These are phyloP conservation scores for Thamnophis sirtalis DNA, from an alignment of 2,113 vertebrate species.

Conservation along the genomic window DNA sequence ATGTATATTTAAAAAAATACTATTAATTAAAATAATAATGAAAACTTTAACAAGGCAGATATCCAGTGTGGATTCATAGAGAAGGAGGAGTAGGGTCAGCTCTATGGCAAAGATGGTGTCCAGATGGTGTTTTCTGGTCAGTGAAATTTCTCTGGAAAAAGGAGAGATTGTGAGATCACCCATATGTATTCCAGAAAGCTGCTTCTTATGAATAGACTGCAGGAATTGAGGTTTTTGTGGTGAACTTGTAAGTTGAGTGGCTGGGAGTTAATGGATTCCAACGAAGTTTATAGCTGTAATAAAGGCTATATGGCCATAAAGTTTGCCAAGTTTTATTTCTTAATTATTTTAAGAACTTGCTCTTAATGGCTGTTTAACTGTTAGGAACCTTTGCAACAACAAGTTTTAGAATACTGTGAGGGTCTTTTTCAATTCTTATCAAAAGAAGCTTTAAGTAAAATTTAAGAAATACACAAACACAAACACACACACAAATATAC, in stretches of 20 bases:
- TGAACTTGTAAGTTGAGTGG: background rate
- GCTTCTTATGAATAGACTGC: background rate
- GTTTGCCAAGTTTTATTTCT: background rate
- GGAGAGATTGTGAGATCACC: background rate
- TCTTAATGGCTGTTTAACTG: background rate
- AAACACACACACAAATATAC: background rate
- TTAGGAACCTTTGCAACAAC: background rate
- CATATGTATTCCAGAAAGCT: background rate
- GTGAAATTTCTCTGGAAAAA: background rate
- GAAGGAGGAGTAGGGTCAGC: background rate
- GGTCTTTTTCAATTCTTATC: background rate
- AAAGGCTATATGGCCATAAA: background rate
- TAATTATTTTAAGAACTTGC: background rate
- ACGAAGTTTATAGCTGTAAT: background rate
- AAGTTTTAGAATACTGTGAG: background rate
- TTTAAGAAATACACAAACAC: background rate
- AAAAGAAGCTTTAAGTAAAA: background rate
- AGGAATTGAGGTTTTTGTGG: background rate
- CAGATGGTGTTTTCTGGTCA: background rate
- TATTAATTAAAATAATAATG: background rate
- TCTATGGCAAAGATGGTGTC: background rate
- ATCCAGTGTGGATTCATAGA: background rate
- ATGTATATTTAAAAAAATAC: background rate
- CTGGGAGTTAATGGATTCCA: background rate
- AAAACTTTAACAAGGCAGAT: background rate